Evolutionary conservation across 2,888 invertebrate species (phyloP), one percentile per base, ranked within the genome.

Genomic region (Anorthoa munda): DNA sequence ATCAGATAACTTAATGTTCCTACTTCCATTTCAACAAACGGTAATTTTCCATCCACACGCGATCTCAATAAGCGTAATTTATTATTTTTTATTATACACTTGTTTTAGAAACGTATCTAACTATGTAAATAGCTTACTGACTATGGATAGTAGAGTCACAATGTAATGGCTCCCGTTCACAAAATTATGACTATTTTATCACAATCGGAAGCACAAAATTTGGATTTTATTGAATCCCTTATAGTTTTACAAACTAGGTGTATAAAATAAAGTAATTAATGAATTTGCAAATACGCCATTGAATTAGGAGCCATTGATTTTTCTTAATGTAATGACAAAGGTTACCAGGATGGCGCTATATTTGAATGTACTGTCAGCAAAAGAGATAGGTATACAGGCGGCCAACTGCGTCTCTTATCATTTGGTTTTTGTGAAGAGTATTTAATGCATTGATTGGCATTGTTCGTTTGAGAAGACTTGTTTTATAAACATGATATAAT

Each of bases 31-130:
- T 67, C 18, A 23, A 51, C 4, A 59, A 50, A 31, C 4, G 1
- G 18, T 50, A 0, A 58, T 45, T 56, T 60, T 58, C 48, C 31
- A 69, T 31, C 45, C 21, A 21, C 23, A 12, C 9, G 61, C 51
- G 82, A 82, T 82, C 82, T 82, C 85, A 84, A 60, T 26, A 13
- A 23, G 51, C 66, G 74, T 60, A 82, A 69, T 74, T 72, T 81
- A 66, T 66, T 50, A 58, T 46, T 63, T 15, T 81, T 83, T 64
- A 61, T 11, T 61, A 46, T 50, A 51, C 17, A 63, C 39, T n/a
- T 60, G 18, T 65, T 74, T 66, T 46, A 67, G 18, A 82, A 72
- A 53, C 31, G 23, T 53, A 26, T 68, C n/a, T 51, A 5, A 39
- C 21, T 58, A 4, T 66, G 74, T 72, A 72, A 65, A 64, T 82